Evolutionary conservation across 1,140 invertebrate species (phyloP), one percentile per base, ranked within the genome.

Genomic region (Ericerus pela): DNA sequence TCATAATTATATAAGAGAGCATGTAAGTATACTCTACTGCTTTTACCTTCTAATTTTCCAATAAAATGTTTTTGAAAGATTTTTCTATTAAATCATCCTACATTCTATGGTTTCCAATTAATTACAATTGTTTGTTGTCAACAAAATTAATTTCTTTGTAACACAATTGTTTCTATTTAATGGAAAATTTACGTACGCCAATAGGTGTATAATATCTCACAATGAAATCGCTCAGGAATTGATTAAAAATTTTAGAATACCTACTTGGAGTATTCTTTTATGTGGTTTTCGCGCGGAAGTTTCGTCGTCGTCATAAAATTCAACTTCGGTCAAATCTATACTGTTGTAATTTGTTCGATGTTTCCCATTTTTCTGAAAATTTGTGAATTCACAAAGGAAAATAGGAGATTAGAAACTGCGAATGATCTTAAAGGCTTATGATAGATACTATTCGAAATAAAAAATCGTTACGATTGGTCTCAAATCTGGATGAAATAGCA

Each of bases 331-430:
- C n/a, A 97, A 76, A 72, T 96, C 94, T 22, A 97, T 81, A 64
- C 89, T 96, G 69, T 96, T 94, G 69, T 91, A 96, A 67, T 94
- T 94, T n/a, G 82, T 76, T 72, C 93, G 94, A 22, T 93, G 70
- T 41, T 76, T 69, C 41, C 79, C 80, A 60, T 81, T 74, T 64
- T 78, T 76, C 81, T 83, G 67, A 60, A 70, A 65, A 54, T 55
- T 27, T 11, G 30, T 16, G 20, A 41, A 28, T 14, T 41, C 18
- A 11, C 8, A 37, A 2, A 26, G 26, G 4, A 53, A 43, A 12
- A 26, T 22, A 20, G 28, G 38, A 12, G 16, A 56, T 6, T n/a
- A n/a, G n/a, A n/a, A n/a, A n/a, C n/a, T n/a, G n/a, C n/a, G n/a
- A n/a, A n/a, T n/a, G n/a, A n/a, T n/a, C n/a, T n/a, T n/a, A n/a